Base-by-base conservation (phyloP, 1,140 invertebrate genomes). In the Drosophila kohkoa region DNA sequence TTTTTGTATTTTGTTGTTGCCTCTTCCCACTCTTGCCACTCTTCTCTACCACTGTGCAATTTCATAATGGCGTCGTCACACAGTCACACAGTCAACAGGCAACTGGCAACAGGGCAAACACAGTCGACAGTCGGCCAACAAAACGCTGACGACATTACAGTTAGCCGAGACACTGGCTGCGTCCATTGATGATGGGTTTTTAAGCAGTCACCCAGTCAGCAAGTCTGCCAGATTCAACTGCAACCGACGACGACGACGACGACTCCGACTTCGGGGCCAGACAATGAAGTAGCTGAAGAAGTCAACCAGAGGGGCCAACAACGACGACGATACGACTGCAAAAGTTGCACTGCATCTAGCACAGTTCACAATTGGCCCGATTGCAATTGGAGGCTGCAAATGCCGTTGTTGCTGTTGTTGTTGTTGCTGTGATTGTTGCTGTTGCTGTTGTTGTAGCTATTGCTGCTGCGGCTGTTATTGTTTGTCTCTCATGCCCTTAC, bases 11-110 rank as follows among this genome's bases (percentile, higher is more conserved):
- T 71, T 38, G 7, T 68, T 71, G 2, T 41, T 68, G 13, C 45
- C 25, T n/a, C 20, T 43, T 20, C 43, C 20, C 20, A 25, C 20
- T 45, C 38, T 60, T 60, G 28, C 63, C 59, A 59, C 72, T 25
- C 20, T 25, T 25, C 20, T 4, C 67, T 46, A 49, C 65, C 45
- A 38, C 48, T 51, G 7, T 16, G 77, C 80, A 80, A 81, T 88
- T 88, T 88, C 83, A 85, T 88, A 88, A 88, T 88, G 83, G 85
- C 83, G 74, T 83, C 83, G 83, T 74, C 82, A 77, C 55, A 30
- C 57, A 76, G 83, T 74, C 82, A 77, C 51, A 28, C 58, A 77
- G 62, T 43, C 59, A 62, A 45, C 55, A 58, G 55, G 6, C 38
- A 43, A 43, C 35, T 7, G 52, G 13, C 13, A 35, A 54, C 16